Evolutionary conservation across 1,140 invertebrate genomes (phyloP), one percentile per base, ranked within the genome.

Genomic region (Micrasema minimum): DNA sequence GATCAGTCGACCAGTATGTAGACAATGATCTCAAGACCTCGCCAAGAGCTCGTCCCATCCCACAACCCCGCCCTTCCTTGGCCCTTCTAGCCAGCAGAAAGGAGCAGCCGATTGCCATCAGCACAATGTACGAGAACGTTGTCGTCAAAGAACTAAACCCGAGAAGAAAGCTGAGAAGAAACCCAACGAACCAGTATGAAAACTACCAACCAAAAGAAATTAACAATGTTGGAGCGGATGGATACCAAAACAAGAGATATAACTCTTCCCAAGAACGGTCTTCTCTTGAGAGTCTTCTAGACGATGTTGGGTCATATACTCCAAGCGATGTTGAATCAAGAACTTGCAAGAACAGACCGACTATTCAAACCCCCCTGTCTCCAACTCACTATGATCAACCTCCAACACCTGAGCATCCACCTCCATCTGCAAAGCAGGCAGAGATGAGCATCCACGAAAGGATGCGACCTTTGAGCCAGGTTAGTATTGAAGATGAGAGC

Each of bases 331-430:
- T 80, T 75, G 80, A 84, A 66, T 59, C 38, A 14, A 53, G 75
- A 43, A 77, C 79, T 55, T 82, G 78, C 77, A 79, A 77, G 72
- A 79, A 77, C 35, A 79, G 79, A 43, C 77, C 77, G 23, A 79
- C 78, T 72, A 80, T 84, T 2, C 85, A 85, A 71, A 85, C 88
- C 83, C 84, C 91, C 48, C 76, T 88, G 67, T 95, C 93, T 73
- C 95, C 95, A 1, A 94, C 93, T 4, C 93, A 96, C 78, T 96
- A 96, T 77, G 88, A 90, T 53, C 95, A 97, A 83, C 95, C 95
- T 3, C 94, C 95, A 0, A 98, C 95, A 2, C 95, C 96, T 0
- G 95, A 97, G 77, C 94, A 96, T 84, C 94, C 95, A 3, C 96
- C 96, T 5, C 96, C 96, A 0, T 94, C 93, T n/a, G 93, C 95